Conservation (phyloP, 1,140 invertebrate species). For the Drosophila equinoxialis region DNA sequence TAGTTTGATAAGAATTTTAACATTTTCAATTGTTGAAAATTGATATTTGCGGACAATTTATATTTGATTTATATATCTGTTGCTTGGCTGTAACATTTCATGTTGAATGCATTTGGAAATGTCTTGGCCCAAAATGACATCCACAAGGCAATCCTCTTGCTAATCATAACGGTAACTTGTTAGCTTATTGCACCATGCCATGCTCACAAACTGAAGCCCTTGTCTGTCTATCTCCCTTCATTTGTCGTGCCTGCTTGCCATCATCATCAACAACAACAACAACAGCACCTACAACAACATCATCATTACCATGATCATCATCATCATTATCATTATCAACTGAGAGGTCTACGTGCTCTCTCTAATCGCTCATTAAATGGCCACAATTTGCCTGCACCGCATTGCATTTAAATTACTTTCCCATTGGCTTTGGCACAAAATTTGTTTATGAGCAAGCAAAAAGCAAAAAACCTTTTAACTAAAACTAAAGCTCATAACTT, state of each 20-base stretch:
- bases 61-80: background rate
- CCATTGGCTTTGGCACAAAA: conserved; percentile 59
- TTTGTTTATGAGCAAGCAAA: conserved; percentile 71
- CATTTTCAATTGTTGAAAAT: background rate
- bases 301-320: conserved; percentile 26
- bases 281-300: conserved; percentile 23
- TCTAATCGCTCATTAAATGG: conserved; percentile 78
- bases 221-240: conserved; percentile 11
- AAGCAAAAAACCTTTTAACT: conserved; percentile 68
- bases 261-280: conserved; percentile 28
- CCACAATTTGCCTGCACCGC: conserved; percentile 71
- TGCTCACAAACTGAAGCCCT: conserved; percentile 1
- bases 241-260: conserved; percentile 47
- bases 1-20: background rate
- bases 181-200: conserved; percentile 4
- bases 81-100: background rate
- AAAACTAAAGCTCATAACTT: conserved; percentile 78
- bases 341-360: conserved; percentile 33
- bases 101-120: conserved; percentile 2
- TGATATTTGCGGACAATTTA: background rate
- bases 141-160: conserved; percentile 18
- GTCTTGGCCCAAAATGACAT: too few relatives aligned
- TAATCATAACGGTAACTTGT: conserved; percentile 45
- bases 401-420: conserved; percentile 77
- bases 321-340: conserved; percentile 16